Evolutionary conservation across 2,888 invertebrate genomes (phyloP).

Genomic region (Dicyrtomina minuta): DNA sequence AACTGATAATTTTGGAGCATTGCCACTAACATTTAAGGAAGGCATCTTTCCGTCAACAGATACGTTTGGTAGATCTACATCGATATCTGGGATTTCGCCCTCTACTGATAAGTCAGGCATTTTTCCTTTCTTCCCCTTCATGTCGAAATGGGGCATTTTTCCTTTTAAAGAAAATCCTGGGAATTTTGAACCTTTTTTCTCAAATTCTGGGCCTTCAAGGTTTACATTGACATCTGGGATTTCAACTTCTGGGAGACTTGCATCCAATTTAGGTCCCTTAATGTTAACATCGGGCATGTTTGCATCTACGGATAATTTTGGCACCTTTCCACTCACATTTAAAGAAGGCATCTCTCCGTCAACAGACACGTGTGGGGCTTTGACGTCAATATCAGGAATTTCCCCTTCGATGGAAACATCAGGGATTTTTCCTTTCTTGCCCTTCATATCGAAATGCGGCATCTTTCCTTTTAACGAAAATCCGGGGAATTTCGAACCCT

Average conservation of each 20-base stretch:
- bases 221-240: background rate
- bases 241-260: background rate
- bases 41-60: background rate
- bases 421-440: too few relatives aligned
- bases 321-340: background rate
- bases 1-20: background rate
- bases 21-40: background rate
- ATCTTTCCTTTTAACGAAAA: too few relatives aligned
- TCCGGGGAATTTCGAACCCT: too few relatives aligned
- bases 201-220: background rate
- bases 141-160: too few relatives aligned
- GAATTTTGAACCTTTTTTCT: too few relatives aligned
- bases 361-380: background rate
- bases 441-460: too few relatives aligned
- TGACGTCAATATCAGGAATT: slow-evolving; percentile 11
- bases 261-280: background rate
- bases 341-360: background rate
- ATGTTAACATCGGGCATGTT: background rate
- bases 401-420: background rate
- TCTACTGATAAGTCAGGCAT: slow-evolving; percentile 4
- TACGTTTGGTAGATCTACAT: background rate
- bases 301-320: background rate
- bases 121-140: too few relatives aligned
- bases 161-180: too few relatives aligned
- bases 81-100: background rate